Evolutionary conservation across 1,140 invertebrate genomes (phyloP), one percentile per base, ranked within the genome.

Genomic region (Ips nitidus): DNA sequence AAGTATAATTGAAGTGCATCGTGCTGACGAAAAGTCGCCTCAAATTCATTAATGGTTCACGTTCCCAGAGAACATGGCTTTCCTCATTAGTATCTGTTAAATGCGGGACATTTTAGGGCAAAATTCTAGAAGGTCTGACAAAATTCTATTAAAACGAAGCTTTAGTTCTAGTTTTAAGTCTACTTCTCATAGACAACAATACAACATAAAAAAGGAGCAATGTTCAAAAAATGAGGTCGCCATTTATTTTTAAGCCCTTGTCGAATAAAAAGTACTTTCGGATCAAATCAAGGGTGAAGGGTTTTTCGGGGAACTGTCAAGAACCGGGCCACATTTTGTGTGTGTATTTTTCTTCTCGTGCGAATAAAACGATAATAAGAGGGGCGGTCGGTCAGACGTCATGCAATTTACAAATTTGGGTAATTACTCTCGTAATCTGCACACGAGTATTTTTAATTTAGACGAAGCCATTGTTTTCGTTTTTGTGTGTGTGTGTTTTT

Each of bases 401-500:
- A 68, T 68, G 66, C 66, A 52, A 68, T 60, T 68, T 68, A 68
- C 66, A 60, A 68, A 68, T 68, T 68, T 68, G 57, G 66, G 66
- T 68, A 68, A 68, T 68, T 68, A 68, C 66, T 60, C 66, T 60
- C 39, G 64, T 58, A 66, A 66, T 66, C 64, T 66, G 53, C 58
- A 43, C 47, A 66, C 40, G 64, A 45, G 64, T 36, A 40, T 45
- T 66, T 66, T 66, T 66, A 57, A 66, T 66, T 64, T 66, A 66
- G 42, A 58, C 40, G 58, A 65, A 22, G 52, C 40, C 43, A 4
- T 56, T 65, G 52, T 56, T 56, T 45, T 36, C n/a, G 57, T 59
- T 59, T 59, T 45, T 37, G 37, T 38, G 7, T 55, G n/a, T 53
- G 5, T 45, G 43, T 45, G 4, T 50, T 50, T 50, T 50, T 50